phyloP scores from a whole-genome alignment of 2,113 vertebrate genomes.

The Tenrec ecaudatus region DNA sequence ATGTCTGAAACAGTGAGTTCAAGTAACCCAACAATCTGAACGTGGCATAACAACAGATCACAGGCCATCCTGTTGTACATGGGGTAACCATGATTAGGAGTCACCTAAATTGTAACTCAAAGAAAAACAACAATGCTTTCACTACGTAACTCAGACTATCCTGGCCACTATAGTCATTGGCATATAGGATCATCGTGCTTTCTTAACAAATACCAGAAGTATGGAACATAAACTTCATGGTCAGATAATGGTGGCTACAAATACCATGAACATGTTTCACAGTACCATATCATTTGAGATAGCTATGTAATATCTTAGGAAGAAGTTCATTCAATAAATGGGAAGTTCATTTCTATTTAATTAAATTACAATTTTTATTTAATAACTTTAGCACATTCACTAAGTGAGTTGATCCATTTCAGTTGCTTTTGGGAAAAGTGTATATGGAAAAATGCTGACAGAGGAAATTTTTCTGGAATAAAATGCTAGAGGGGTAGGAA shows the following conservation, averaged over 20 bases:
- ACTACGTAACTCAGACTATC: neutral
- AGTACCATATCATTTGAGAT: neutral
- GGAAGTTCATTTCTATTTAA: too few species aligned
- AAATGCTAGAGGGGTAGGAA: neutral
- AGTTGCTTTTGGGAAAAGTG: neutral
- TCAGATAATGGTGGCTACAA: neutral
- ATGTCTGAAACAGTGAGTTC: neutral
- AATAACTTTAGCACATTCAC: neutral
- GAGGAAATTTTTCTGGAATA: neutral
- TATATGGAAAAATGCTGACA: conserved; percentile 13
- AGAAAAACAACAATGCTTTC: neutral
- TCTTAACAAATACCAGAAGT: neutral
- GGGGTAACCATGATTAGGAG: neutral
- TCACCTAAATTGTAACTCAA: neutral
- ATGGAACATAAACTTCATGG: rapidly evolving
- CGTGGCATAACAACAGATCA: neutral
- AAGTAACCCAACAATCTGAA: neutral
- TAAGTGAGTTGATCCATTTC: neutral
- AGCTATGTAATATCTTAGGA: neutral
- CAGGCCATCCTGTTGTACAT: neutral
- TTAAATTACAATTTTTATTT: too few species aligned
- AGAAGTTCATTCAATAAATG: too few species aligned
- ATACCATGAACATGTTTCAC: neutral
- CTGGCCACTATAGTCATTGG: too few species aligned
- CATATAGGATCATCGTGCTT: neutral